Conservation (phyloP, 2,797 vertebrate species). For the Gorsachius magnificus region DNA sequence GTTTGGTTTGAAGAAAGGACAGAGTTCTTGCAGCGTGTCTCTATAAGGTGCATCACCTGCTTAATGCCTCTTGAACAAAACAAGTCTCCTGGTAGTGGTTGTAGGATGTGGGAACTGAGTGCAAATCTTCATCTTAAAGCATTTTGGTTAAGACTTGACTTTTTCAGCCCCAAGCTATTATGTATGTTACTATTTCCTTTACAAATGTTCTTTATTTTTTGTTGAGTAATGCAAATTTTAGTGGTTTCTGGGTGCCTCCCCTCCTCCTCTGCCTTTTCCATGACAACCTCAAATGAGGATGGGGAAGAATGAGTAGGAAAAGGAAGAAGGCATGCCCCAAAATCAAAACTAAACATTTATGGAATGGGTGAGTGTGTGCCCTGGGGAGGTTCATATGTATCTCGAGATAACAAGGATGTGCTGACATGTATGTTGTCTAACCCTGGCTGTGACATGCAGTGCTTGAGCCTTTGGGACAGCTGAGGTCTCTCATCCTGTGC, state of each 20-base stretch:
- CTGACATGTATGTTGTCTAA: neutral
- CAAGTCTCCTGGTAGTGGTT: neutral
- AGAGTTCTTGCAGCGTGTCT: neutral
- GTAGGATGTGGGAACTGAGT: neutral
- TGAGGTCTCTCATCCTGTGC: neutral
- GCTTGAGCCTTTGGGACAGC: neutral
- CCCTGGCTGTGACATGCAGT: neutral
- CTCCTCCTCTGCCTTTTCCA: neutral
- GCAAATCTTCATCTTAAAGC: neutral
- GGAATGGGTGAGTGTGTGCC: neutral
- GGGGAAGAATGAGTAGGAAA: neutral
- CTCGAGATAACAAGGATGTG: neutral
- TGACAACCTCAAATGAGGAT: neutral
- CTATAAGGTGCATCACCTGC: neutral
- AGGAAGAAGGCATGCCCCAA: neutral
- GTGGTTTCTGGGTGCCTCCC: neutral
- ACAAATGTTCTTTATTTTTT: neutral
- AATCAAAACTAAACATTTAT: neutral
- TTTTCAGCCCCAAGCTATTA: neutral
- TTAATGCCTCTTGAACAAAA: neutral
- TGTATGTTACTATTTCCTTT: neutral
- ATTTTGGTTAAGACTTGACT: neutral
- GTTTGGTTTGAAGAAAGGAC: neutral
- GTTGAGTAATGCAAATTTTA: neutral
- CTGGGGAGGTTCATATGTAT: neutral